Evolutionary conservation across 1,140 invertebrate genomes (phyloP).

Genomic region (Drosophila subobscura): DNA sequence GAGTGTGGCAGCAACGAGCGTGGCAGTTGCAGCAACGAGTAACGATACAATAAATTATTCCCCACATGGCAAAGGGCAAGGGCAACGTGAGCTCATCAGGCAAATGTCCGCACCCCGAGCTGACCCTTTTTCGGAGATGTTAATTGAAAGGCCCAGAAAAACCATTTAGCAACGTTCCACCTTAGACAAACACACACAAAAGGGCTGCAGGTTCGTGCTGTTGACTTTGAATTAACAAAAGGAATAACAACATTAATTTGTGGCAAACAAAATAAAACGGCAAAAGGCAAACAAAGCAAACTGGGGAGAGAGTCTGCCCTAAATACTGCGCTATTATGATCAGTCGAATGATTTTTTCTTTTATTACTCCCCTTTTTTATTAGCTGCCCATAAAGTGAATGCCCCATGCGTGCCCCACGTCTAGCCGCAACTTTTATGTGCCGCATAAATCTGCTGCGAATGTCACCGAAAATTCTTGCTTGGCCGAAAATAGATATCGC

Average conservation of each 20-base stretch:
- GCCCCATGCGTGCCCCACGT: constrained; percentile 33
- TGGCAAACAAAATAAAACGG: constrained; percentile 22
- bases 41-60: too few relatives aligned
- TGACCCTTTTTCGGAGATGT: constrained; percentile 32
- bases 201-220: constrained; percentile 34
- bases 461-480: constrained; percentile 42
- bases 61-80: too few relatives aligned
- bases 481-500: constrained; percentile 53
- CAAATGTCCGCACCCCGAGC: too few relatives aligned
- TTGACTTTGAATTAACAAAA: constrained; percentile 76
- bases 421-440: constrained; percentile 67
- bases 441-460: constrained; percentile 68
- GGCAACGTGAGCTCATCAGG: too few relatives aligned
- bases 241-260: constrained; percentile 42
- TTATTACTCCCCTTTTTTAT: constrained; percentile 53
- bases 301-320: not conserved
- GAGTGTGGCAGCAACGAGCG: too few relatives aligned
- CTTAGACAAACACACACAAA: constrained; percentile 52
- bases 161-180: constrained; percentile 62
- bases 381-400: constrained; percentile 56
- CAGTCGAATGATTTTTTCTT: constrained; percentile 7
- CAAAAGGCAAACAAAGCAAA: constrained; percentile 30
- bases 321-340: constrained; percentile 21
- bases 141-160: constrained; percentile 60
- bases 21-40: too few relatives aligned